Percentiles rank a stretch among this genome's conserved stretches.
These are phyloP conservation scores for Pyrochroa serraticornis DNA, from an alignment of 2,888 invertebrate genomes.

Conservation along the genomic window DNA sequence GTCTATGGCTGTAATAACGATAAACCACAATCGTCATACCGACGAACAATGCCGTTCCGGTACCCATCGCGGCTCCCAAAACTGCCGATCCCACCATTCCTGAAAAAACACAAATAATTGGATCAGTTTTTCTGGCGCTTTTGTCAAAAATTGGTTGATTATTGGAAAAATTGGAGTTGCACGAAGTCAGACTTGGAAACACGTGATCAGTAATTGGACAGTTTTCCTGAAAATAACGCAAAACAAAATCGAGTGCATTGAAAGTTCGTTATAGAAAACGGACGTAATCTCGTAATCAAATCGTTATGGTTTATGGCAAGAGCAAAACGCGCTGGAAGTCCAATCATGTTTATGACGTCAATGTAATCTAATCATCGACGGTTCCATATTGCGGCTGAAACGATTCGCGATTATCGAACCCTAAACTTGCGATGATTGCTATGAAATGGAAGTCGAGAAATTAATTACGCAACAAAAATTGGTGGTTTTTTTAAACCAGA, in stretches of 20 bases:
- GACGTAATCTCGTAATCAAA: too few species aligned
- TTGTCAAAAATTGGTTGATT: background rate
- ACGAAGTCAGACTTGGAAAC: too few species aligned
- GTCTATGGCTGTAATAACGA: constrained; percentile 66
- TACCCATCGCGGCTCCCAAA: constrained; percentile 70
- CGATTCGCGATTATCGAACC: constrained; percentile 20
- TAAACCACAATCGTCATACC: constrained; percentile 72
- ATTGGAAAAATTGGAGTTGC: too few species aligned
- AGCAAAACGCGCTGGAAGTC: background rate
- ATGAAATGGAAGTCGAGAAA: background rate
- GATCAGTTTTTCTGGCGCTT: background rate
- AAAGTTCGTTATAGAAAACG: too few species aligned
- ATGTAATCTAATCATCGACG: constrained; percentile 24
- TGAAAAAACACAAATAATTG: constrained; percentile 6
- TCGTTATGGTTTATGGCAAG: too few species aligned
- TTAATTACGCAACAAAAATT: too few species aligned
- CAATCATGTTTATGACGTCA: constrained; percentile 16
- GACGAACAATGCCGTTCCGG: constrained; percentile 68
- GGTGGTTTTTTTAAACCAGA: background rate
- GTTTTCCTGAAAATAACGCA: too few species aligned
- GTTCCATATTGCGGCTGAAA: constrained; percentile 17
- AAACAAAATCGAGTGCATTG: too few species aligned
- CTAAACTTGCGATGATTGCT: constrained; percentile 13
- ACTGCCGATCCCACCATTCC: constrained; percentile 70
- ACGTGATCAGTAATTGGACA: too few species aligned